Evolutionary conservation across 2,113 vertebrate species (phyloP).

Genomic region (Pungitius pungitius): DNA sequence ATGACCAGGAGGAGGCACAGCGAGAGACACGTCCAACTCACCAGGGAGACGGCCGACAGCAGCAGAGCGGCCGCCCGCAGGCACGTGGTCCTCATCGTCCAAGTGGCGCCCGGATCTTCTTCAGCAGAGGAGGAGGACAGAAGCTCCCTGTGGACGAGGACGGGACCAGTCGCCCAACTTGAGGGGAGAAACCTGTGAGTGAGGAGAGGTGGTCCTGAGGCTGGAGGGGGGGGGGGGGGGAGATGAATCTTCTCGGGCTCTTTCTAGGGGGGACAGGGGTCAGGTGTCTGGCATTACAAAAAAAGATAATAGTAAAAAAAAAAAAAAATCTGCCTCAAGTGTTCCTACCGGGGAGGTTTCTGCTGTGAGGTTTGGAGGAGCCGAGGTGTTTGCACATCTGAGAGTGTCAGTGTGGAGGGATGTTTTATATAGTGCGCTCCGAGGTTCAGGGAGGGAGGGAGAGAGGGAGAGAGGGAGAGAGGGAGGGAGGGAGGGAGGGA

Average conservation of each 20-base stretch:
- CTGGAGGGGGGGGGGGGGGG: constrained; percentile 8
- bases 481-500: constrained; percentile 16
- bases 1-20: not conserved
- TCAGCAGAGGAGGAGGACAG: not conserved
- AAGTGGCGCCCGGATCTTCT: constrained; percentile 51
- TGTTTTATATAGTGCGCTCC: constrained; percentile 70
- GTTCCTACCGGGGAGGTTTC: constrained; percentile 1
- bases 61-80: constrained; percentile 60
- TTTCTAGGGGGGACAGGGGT: constrained; percentile 50
- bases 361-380: constrained; percentile 28
- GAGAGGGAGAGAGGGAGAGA: constrained; percentile 17
- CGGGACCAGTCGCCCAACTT: constrained; percentile 56
- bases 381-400: constrained; percentile 62
- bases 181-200: constrained; percentile 32
- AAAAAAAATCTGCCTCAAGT: not conserved
- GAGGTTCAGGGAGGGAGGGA: constrained; percentile 42
- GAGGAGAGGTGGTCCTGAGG: constrained; percentile 45
- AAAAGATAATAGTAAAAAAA: too few relatives aligned
- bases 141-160: constrained; percentile 41
- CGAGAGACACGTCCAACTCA: constrained; percentile 57
- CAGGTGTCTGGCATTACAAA: constrained; percentile 25
- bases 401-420: constrained; percentile 61
- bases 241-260: constrained; percentile 47
- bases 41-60: constrained; percentile 70
- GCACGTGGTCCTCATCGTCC: constrained; percentile 69